Evolutionary conservation across 2,797 vertebrate species (phyloP).

Genomic region (Anguilla anguilla): DNA sequence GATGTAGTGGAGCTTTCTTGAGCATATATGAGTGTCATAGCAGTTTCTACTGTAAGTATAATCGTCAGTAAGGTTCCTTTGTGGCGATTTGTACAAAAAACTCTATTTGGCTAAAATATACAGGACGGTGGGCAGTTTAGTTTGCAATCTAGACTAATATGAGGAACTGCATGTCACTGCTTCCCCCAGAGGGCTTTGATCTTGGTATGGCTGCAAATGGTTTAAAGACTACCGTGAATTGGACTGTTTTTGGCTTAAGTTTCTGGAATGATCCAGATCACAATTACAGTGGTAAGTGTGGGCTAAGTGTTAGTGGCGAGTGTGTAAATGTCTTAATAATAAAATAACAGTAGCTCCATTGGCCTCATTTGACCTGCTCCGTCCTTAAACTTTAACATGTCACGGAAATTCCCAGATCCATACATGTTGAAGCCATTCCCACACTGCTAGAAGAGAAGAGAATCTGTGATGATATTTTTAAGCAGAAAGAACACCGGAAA

Average conservation of each 20-base stretch:
- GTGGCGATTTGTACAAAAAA: not conserved
- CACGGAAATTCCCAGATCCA: not conserved
- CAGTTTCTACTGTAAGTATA: not conserved
- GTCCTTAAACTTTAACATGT: not conserved
- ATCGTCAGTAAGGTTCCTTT: not conserved
- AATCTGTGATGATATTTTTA: not conserved
- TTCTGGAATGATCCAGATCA: no score
- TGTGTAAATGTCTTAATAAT: not conserved
- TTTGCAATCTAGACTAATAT: not conserved
- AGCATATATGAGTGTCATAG: not conserved
- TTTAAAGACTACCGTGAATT: no score
- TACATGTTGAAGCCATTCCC: not conserved
- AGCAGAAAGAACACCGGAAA: not conserved
- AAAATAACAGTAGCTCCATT: not conserved
- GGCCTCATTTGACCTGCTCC: not conserved
- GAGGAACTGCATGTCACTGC: not conserved
- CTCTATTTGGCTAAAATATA: no score
- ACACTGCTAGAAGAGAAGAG: not conserved
- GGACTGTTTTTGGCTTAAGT: no score
- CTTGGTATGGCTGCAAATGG: not conserved
- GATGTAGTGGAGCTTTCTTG: not conserved
- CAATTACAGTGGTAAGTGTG: not conserved
- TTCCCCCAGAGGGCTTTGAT: not conserved
- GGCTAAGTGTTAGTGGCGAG: not conserved
- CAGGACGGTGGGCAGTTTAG: not conserved